phyloP scores from a whole-genome alignment of 2,888 invertebrate species.

The Eupithecia insigniata region DNA sequence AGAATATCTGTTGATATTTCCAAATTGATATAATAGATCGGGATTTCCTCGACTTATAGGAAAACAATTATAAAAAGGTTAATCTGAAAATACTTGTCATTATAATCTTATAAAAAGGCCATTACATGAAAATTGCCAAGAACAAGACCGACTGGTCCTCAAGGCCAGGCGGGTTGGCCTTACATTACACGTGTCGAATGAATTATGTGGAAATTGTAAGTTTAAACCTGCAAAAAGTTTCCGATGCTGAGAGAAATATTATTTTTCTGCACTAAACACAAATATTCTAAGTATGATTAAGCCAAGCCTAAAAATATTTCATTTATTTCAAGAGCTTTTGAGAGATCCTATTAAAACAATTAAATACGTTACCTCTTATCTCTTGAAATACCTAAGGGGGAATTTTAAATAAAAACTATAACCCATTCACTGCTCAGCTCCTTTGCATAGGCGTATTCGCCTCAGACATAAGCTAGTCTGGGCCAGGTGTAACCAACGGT shows the following conservation, averaged over 20 bases:
- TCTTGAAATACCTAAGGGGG: too few relatives aligned
- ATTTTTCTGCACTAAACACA: background rate
- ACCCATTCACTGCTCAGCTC: background rate
- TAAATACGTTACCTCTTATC: too few relatives aligned
- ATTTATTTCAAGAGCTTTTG: background rate
- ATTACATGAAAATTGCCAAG: conserved; percentile 25
- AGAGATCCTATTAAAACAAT: too few relatives aligned
- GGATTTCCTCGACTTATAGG: conserved; percentile 38
- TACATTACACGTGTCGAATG: conserved; percentile 20
- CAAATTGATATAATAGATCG: conserved; percentile 35
- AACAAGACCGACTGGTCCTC: conserved; percentile 15
- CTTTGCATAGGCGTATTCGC: background rate
- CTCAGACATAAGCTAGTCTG: background rate
- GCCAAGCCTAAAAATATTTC: background rate
- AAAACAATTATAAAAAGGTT: conserved; percentile 28
- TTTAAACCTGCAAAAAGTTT: background rate
- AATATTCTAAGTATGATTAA: background rate
- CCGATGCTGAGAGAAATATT: background rate
- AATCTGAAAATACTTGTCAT: conserved; percentile 21
- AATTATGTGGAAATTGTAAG: conserved; percentile 2
- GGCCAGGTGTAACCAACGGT: background rate
- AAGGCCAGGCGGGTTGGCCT: conserved; percentile 16
- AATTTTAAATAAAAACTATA: background rate
- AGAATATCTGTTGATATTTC: conserved; percentile 27
- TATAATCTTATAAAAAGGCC: conserved; percentile 20